Base-by-base conservation (phyloP, 2,888 invertebrate species). In the Aleiodes testaceus region DNA sequence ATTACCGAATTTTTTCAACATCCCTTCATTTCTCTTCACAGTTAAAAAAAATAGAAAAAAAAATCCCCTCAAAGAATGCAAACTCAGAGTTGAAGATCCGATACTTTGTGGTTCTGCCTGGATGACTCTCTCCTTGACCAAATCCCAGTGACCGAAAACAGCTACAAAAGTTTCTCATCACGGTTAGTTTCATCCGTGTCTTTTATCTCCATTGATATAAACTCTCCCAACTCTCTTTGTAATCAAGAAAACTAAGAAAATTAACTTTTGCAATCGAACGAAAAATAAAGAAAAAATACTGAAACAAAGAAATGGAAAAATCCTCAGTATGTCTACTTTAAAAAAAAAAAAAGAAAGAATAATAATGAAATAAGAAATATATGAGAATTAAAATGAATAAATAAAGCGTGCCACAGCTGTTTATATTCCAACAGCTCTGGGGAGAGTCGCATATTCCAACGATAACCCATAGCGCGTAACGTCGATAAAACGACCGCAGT, bases 391-490 rank as follows among this genome's bases (percentile, higher is more conserved):
- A 49, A 63, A 71, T 67, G 52, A 63, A 71, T 65, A 71, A 65
- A 71, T 50, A 61, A 59, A 50, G 61, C 7, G 36, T 30, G 49
- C 30, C 22, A 73, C 59, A 78, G 72, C 72, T 75, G 70, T 78
- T 75, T 76, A 75, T 78, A 55, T 59, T 59, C 59, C 59, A 59
- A 53, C 53, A 9, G 55, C 55, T 64, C 72, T 70, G 59, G 50
- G 72, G 74, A 72, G 72, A 74, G 74, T 79, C 73, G 79, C 59
- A 59, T 59, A 59, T 59, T 80, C 80, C 73, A 64, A 68, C 79
- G 78, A 82, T 81, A 81, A 80, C 77, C 65, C 75, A 74, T 77
- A 70, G 68, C 77, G 55, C 61, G 71, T 72, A 69, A 74, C 72
- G 68, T 72, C 73, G 74, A 72, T 72, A 72, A 72, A 72, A 72